A percentile compares a stretch with the other conserved stretches of the same genome.
Conservation (phyloP, 2,888 invertebrate genomes). For the Tachystola acroxantha region DNA sequence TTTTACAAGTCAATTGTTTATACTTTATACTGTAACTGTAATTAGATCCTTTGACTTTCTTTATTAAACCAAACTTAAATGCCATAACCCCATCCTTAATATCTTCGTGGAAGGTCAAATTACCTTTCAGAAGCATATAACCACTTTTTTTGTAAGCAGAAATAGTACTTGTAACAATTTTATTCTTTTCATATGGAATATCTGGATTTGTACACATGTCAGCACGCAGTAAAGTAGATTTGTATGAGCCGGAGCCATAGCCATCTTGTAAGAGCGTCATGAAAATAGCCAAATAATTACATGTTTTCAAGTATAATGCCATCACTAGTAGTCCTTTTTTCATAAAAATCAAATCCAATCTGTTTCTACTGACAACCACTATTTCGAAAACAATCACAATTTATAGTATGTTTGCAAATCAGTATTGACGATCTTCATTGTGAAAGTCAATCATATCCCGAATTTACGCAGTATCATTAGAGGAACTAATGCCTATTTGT, state of each 20-base stretch:
- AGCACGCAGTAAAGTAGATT: slow-evolving; percentile 5
- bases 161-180: slow-evolving; percentile 3
- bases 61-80: slow-evolving; percentile 23
- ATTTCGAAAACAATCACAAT: too few relatives aligned
- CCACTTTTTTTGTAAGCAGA: slow-evolving; percentile 18
- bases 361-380: too few relatives aligned
- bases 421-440: too few relatives aligned
- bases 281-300: too few relatives aligned
- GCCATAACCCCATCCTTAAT: slow-evolving; percentile 22
- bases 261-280: too few relatives aligned
- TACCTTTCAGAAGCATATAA: slow-evolving; percentile 23
- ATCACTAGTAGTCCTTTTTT: too few relatives aligned
- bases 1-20: slow-evolving; percentile 28
- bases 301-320: too few relatives aligned
- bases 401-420: too few relatives aligned
- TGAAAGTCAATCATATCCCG: too few relatives aligned
- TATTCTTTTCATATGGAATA: slow-evolving; percentile 23
- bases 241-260: not conserved
- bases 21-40: slow-evolving; percentile 20
- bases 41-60: slow-evolving; percentile 10
- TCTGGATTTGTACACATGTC: slow-evolving; percentile 21
- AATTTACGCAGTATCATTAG: too few relatives aligned
- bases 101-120: slow-evolving; percentile 23
- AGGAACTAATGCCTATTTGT: too few relatives aligned
- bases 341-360: too few relatives aligned